phyloP scores from a whole-genome alignment of 2,113 vertebrate genomes.

The Hucho hucho region DNA sequence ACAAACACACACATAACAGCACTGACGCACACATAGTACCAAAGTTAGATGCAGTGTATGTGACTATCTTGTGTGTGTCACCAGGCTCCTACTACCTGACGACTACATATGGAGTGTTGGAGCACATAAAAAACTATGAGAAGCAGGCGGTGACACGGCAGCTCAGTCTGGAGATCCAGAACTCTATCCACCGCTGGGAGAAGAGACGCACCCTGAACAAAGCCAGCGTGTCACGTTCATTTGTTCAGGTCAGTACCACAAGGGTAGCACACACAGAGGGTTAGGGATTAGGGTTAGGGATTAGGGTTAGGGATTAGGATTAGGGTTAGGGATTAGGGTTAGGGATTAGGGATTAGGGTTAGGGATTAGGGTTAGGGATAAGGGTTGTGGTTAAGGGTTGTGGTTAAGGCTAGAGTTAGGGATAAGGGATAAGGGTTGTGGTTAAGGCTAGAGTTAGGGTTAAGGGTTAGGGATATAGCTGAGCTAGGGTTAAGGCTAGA shows the following conservation, averaged over 20 bases:
- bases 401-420: no score
- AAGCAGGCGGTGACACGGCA: constrained; percentile 87
- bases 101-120: constrained; percentile 92
- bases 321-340: no score
- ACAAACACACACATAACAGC: not conserved
- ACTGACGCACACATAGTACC: not conserved
- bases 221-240: constrained; percentile 77
- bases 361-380: no score
- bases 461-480: no score
- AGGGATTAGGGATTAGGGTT: no score
- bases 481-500: no score
- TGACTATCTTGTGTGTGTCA: constrained; percentile 25
- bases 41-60: not conserved
- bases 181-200: constrained; percentile 97
- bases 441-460: no score
- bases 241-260: constrained; percentile 80
- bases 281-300: no score
- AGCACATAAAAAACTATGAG: constrained; percentile 94
- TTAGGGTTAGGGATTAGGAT: no score
- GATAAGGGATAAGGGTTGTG: no score
- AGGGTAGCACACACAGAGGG: constrained; percentile 5
- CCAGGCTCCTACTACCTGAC: constrained; percentile 96
- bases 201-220: constrained; percentile 90
- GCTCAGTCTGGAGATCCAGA: constrained; percentile 92
- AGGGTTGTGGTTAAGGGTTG: no score